Percentiles rank a stretch among this genome's conserved stretches.
Conservation (phyloP, 2,888 invertebrate species). For the Aporophyla nigra region DNA sequence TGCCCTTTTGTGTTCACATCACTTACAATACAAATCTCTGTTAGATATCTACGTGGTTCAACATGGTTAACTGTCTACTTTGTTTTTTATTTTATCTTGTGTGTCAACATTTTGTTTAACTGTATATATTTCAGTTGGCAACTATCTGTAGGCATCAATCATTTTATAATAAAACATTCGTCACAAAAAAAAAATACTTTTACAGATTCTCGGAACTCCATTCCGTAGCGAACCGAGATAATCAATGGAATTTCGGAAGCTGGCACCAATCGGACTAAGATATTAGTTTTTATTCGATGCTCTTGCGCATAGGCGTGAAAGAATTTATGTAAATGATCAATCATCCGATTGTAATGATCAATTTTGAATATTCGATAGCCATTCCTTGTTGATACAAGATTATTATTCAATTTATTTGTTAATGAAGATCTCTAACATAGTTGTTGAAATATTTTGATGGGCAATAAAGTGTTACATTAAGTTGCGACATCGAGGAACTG, state of each 20-base stretch:
- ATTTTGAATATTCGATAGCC: conserved; percentile 52
- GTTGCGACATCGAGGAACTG: conserved; percentile 34
- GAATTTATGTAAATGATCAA: conserved; percentile 76
- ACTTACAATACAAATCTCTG: conserved; percentile 35
- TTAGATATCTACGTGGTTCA: conserved; percentile 32
- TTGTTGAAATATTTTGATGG: conserved; percentile 49
- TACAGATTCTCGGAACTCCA: conserved; percentile 65
- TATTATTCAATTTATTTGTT: conserved; percentile 59
- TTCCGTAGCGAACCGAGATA: conserved; percentile 70
- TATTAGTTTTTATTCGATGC: conserved; percentile 68
- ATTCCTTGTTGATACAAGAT: conserved; percentile 36
- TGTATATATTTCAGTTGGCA: conserved; percentile 23
- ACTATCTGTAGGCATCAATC: conserved; percentile 22
- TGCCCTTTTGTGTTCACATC: conserved; percentile 66
- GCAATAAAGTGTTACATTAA: conserved; percentile 40
- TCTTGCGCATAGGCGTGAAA: conserved; percentile 68
- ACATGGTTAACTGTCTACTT: conserved; percentile 10
- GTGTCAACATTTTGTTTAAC: background rate
- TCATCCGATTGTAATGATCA: conserved; percentile 64
- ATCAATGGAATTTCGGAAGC: conserved; percentile 78
- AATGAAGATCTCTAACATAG: conserved; percentile 49
- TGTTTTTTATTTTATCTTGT: background rate
- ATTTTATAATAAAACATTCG: conserved; percentile 44
- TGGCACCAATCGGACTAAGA: conserved; percentile 66
- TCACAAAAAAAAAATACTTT: conserved; percentile 54